Evolutionary conservation across 2,888 invertebrate species (phyloP).

Genomic region (Mesorhabditis sp.): DNA sequence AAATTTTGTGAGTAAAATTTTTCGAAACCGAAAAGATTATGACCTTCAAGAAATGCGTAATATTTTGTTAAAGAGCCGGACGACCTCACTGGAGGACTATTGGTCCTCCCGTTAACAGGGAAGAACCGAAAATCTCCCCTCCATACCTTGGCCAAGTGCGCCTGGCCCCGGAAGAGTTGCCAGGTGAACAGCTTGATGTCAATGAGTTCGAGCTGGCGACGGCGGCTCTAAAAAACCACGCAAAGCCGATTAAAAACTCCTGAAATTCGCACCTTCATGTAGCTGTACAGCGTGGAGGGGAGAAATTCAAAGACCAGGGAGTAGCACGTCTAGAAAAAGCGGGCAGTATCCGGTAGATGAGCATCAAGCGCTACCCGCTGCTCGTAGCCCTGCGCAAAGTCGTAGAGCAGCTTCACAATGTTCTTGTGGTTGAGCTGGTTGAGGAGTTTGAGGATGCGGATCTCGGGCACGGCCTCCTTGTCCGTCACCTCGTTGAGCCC

Average conservation of each 20-base stretch:
- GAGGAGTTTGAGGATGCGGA: constrained; percentile 89
- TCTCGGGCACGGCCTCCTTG: constrained; percentile 63
- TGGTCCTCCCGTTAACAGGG: not conserved
- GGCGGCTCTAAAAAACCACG: constrained; percentile 18
- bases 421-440: constrained; percentile 92
- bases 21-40: too few species aligned
- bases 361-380: constrained; percentile 11
- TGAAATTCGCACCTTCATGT: constrained; percentile 20
- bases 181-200: constrained; percentile 32
- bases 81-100: too few species aligned
- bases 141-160: constrained; percentile 26
- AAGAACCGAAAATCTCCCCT: not conserved
- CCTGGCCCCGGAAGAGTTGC: constrained; percentile 42
- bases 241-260: constrained; percentile 11
- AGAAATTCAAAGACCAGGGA: constrained; percentile 40
- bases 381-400: constrained; percentile 66
- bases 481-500: constrained; percentile 8
- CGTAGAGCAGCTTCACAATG: constrained; percentile 91
- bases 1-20: too few species aligned
- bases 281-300: constrained; percentile 30
- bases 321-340: constrained; percentile 18
- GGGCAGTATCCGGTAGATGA: not conserved
- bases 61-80: too few species aligned
- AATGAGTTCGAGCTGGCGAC: constrained; percentile 7
- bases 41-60: too few species aligned